Evolutionary conservation across 2,888 invertebrate species (phyloP).

Genomic region (Mythimna impura): DNA sequence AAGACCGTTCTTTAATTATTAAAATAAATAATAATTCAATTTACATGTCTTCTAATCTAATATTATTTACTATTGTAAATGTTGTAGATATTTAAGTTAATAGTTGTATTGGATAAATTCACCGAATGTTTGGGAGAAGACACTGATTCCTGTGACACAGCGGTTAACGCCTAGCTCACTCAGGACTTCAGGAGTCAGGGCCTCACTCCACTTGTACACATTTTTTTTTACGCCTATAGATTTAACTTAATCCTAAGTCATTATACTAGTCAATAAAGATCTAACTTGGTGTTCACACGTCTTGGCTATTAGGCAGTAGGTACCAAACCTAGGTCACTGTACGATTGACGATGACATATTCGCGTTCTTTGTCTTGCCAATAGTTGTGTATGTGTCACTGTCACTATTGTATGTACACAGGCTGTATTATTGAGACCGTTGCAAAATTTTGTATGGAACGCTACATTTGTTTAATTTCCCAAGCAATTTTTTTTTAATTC

Average conservation of each 20-base stretch:
- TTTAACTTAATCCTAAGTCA: slow-evolving; percentile 3
- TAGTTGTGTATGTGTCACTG: slow-evolving; percentile 39
- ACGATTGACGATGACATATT: slow-evolving; percentile 45
- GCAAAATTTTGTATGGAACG: neutral
- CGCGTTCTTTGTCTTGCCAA: slow-evolving; percentile 47
- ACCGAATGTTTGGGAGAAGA: too few relatives aligned
- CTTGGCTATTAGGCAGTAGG: slow-evolving; percentile 34
- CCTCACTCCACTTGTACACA: neutral
- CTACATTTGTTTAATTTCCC: neutral
- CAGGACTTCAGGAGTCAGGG: too few relatives aligned
- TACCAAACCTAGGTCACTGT: slow-evolving; percentile 52
- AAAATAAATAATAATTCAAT: too few relatives aligned
- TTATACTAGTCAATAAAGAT: slow-evolving; percentile 18
- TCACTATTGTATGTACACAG: slow-evolving; percentile 17
- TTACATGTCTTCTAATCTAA: too few relatives aligned
- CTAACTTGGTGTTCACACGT: slow-evolving; percentile 40
- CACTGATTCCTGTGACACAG: too few relatives aligned
- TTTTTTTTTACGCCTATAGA: too few relatives aligned
- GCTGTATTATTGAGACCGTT: slow-evolving; percentile 6
- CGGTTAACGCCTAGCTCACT: too few relatives aligned
- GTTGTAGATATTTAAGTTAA: too few relatives aligned
- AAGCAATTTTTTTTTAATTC: neutral
- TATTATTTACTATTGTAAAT: too few relatives aligned
- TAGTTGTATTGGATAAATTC: too few relatives aligned
- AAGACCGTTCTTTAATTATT: too few relatives aligned